Percentiles rank a stretch among this genome's conserved stretches.
These are phyloP conservation scores for Thermophis baileyi DNA, from an alignment of 2,113 vertebrate species.

Conservation along the genomic window DNA sequence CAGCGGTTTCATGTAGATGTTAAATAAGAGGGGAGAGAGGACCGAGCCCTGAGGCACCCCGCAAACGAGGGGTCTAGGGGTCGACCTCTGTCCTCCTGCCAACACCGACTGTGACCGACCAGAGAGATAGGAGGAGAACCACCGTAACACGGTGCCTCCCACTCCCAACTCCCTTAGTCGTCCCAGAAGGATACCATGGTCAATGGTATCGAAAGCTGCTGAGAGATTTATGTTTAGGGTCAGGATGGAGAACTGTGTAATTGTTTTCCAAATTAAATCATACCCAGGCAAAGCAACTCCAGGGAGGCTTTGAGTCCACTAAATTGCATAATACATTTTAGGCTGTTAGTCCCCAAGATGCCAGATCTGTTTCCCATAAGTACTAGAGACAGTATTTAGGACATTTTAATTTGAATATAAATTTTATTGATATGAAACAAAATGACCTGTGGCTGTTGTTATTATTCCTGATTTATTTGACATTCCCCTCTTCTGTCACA, in stretches of 20 bases:
- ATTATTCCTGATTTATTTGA: neutral
- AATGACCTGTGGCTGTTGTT: neutral
- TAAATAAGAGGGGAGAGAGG: too few relatives aligned
- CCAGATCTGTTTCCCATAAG: neutral
- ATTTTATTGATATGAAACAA: neutral
- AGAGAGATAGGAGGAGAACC: too few relatives aligned
- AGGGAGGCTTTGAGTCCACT: neutral
- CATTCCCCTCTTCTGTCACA: neutral
- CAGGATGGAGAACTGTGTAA: neutral
- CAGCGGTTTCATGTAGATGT: too few relatives aligned
- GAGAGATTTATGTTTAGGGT: neutral
- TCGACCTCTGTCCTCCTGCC: too few relatives aligned
- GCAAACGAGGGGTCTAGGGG: too few relatives aligned
- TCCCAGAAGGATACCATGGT: too few relatives aligned
- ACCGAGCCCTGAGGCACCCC: too few relatives aligned
- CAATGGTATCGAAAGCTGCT: too few relatives aligned
- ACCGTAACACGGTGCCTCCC: too few relatives aligned
- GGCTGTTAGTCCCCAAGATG: neutral
- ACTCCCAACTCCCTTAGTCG: too few relatives aligned
- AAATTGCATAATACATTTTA: neutral
- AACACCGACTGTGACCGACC: too few relatives aligned
- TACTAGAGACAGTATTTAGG: neutral
- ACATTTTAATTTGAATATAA: neutral
- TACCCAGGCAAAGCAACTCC: neutral
- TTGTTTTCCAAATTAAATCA: neutral